phyloP scores from a whole-genome alignment of 2,797 vertebrate species.

The Heterohyrax brucei region DNA sequence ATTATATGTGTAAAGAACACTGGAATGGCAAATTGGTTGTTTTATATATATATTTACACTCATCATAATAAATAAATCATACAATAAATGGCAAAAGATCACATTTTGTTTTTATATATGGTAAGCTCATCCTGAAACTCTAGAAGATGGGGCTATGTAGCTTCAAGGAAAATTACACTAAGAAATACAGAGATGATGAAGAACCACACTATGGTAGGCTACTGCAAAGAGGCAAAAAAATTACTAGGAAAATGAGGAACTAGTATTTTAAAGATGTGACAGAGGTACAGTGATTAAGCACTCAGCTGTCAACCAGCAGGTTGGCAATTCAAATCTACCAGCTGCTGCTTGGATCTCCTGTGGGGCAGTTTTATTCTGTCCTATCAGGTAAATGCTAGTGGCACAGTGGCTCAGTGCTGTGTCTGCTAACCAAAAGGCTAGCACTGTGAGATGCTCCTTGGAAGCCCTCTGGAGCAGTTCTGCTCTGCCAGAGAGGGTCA shows the following conservation, averaged over 20 bases:
- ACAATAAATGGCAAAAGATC: background rate
- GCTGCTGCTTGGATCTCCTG: too few species aligned
- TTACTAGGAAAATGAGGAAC: background rate
- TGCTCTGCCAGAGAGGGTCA: too few species aligned
- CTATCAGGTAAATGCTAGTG: too few species aligned
- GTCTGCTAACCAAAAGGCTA: too few species aligned
- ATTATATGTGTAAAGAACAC: background rate
- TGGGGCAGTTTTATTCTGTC: too few species aligned
- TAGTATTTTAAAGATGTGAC: conserved; percentile 31
- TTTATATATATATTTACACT: too few species aligned
- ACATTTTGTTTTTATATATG: conserved; percentile 19
- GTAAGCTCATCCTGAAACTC: background rate
- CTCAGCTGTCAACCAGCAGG: too few species aligned
- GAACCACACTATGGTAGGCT: background rate
- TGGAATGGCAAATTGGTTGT: background rate
- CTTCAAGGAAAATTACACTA: conserved; percentile 51
- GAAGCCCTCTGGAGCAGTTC: too few species aligned
- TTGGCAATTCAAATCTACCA: too few species aligned
- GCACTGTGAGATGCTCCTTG: too few species aligned
- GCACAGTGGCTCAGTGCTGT: too few species aligned
- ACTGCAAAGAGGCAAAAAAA: conserved; percentile 45
- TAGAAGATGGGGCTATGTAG: background rate
- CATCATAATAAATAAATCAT: background rate
- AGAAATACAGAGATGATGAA: conserved; percentile 44
- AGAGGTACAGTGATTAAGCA: too few species aligned